Conservation (phyloP, 2,888 invertebrate genomes). For the Chaetogeoica ovagalla region DNA sequence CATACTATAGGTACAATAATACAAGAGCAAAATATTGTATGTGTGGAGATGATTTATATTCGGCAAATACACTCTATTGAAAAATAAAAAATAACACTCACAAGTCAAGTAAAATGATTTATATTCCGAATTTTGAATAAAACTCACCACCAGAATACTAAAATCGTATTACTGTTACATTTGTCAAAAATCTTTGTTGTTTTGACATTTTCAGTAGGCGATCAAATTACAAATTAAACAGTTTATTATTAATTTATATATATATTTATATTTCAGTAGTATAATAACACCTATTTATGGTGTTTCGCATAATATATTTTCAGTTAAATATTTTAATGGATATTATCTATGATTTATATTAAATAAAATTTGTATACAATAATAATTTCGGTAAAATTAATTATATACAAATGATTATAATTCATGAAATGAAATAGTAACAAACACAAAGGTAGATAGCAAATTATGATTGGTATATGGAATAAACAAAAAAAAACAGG, state of each 20-base stretch:
- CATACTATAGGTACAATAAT: too few relatives aligned
- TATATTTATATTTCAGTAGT: conserved; percentile 3
- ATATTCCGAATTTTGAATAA: too few relatives aligned
- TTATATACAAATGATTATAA: conserved; percentile 6
- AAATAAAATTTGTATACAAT: conserved; percentile 51
- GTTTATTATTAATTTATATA: neutral
- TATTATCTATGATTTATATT: conserved; percentile 19
- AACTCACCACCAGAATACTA: too few relatives aligned
- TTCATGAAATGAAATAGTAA: conserved; percentile 18
- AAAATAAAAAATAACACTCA: too few relatives aligned
- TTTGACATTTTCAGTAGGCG: neutral
- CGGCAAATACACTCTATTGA: too few relatives aligned
- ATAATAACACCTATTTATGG: conserved; percentile 13
- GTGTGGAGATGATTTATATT: too few relatives aligned
- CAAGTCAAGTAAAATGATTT: too few relatives aligned
- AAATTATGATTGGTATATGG: conserved; percentile 5
- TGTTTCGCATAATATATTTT: conserved; percentile 3
- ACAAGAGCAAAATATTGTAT: too few relatives aligned
- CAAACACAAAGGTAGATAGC: neutral
- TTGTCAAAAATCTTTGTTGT: too few relatives aligned
- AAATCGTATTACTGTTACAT: too few relatives aligned
- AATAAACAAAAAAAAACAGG: conserved; percentile 7
- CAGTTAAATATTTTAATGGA: conserved; percentile 16
- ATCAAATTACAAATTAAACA: neutral
- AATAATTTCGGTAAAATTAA: conserved; percentile 38